A percentile compares a stretch with the other conserved stretches of the same genome.
These are phyloP conservation scores for Drosophila ficusphila DNA, from an alignment of 1,140 invertebrate genomes.

Conservation along the genomic window DNA sequence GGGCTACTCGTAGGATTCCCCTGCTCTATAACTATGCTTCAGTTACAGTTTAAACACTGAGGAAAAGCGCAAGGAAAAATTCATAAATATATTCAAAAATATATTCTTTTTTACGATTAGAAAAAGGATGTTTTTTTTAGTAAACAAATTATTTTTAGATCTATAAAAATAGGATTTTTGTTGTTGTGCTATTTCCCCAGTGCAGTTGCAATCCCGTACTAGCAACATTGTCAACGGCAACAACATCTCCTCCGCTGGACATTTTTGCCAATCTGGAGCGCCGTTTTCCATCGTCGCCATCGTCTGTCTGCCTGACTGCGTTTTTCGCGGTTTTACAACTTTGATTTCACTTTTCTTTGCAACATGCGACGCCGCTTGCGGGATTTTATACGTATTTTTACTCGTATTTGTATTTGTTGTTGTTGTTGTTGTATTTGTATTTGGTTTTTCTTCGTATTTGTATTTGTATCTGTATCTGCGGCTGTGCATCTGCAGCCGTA, in stretches of 20 bases:
- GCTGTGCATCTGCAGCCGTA: constrained; percentile 28
- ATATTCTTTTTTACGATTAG: no score
- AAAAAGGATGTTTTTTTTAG: neutral
- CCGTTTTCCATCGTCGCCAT: constrained; percentile 50
- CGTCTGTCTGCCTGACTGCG: constrained; percentile 76
- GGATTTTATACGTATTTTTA: constrained; percentile 23
- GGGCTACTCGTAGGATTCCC: constrained; percentile 24
- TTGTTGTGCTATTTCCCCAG: neutral
- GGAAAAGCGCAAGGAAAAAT: neutral
- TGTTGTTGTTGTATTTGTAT: constrained; percentile 36
- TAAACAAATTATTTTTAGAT: neutral
- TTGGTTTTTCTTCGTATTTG: constrained; percentile 17
- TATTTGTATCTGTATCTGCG: constrained; percentile 34
- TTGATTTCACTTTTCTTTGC: constrained; percentile 83
- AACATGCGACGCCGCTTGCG: constrained; percentile 67
- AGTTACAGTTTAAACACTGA: constrained; percentile 10
- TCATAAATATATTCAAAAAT: neutral
- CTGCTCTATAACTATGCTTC: constrained; percentile 42
- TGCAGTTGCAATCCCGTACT: constrained; percentile 23
- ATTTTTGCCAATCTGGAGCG: constrained; percentile 80
- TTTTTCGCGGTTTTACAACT: constrained; percentile 83
- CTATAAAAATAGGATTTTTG: neutral
- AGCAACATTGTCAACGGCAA: constrained; percentile 60
- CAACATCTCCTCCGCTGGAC: constrained; percentile 67
- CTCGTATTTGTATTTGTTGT: constrained; percentile 26